Evolutionary conservation across 2,888 invertebrate species (phyloP).

Genomic region (Noctua pronuba): DNA sequence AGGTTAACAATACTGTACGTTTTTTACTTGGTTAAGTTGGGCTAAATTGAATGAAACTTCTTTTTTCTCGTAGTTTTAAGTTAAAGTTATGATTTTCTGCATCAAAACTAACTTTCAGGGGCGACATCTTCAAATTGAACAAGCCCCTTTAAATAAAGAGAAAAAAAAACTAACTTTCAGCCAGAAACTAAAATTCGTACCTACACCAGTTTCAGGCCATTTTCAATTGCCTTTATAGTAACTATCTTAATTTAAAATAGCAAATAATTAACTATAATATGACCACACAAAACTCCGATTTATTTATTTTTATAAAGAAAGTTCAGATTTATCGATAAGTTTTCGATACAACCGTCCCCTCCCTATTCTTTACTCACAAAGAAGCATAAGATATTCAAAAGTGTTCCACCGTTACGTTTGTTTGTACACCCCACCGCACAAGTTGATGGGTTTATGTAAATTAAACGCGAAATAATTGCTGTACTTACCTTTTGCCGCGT

Average conservation of each 20-base stretch:
- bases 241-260: too few relatives aligned
- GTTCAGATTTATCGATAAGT: not conserved
- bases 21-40: slow-evolving; percentile 15
- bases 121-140: too few relatives aligned
- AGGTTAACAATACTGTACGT: slow-evolving; percentile 32
- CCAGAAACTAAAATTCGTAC: too few relatives aligned
- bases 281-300: not conserved
- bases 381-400: slow-evolving; percentile 78
- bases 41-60: slow-evolving; percentile 9
- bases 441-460: slow-evolving; percentile 63
- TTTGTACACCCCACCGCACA: slow-evolving; percentile 66
- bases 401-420: slow-evolving; percentile 81
- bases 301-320: not conserved
- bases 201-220: not conserved
- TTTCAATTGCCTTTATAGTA: not conserved
- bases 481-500: slow-evolving; percentile 44
- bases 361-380: slow-evolving; percentile 73
- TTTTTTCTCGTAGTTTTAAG: not conserved
- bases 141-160: too few relatives aligned
- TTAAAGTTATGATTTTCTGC: not conserved
- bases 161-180: too few relatives aligned
- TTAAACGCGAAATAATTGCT: slow-evolving; percentile 55
- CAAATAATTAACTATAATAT: not conserved
- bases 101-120: not conserved
- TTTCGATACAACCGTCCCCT: slow-evolving; percentile 55